Conservation (phyloP, 1,140 invertebrate genomes). For the Drosophila watanabei region DNA sequence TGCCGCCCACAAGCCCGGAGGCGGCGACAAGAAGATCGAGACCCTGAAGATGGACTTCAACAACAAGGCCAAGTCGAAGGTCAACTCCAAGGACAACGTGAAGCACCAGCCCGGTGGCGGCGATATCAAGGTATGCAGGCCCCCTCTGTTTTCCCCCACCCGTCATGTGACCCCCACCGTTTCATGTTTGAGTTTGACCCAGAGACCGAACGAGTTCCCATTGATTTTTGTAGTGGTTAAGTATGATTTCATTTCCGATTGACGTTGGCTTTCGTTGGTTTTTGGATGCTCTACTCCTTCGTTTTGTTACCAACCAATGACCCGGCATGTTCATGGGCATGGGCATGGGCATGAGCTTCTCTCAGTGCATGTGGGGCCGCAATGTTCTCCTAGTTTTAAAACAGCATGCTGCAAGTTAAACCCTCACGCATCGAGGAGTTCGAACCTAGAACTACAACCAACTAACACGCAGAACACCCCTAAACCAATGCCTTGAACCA, state of each 20-base stretch:
- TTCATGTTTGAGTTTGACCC: conserved; percentile 57
- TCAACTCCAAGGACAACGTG: conserved; percentile 96
- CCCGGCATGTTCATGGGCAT: conserved; percentile 43
- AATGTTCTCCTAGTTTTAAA: conserved; percentile 37
- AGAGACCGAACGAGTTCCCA: conserved; percentile 41
- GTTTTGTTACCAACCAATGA: conserved; percentile 34
- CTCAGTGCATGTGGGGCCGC: conserved; percentile 49
- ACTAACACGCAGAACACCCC: conserved; percentile 46
- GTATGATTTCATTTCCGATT: conserved; percentile 48
- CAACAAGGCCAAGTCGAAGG: conserved; percentile 95
- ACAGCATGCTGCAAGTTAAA: conserved; percentile 58
- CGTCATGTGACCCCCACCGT: conserved; percentile 13
- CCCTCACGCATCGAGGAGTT: conserved; percentile 8
- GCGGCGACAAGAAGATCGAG: conserved; percentile 97
- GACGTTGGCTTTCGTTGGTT: conserved; percentile 36
- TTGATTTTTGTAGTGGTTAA: conserved; percentile 53
- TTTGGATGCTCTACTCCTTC: conserved; percentile 48
- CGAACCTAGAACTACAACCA: conserved; percentile 17
- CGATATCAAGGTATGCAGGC: conserved; percentile 92
- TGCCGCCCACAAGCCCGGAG: conserved; percentile 95
- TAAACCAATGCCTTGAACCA: conserved; percentile 37
- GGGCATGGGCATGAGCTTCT: conserved; percentile 39
- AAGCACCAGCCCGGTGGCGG: conserved; percentile 90
- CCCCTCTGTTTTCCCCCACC: neutral
- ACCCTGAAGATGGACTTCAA: conserved; percentile 96